Base-by-base conservation (phyloP, 2,888 invertebrate species). In the Spilarctia lutea region DNA sequence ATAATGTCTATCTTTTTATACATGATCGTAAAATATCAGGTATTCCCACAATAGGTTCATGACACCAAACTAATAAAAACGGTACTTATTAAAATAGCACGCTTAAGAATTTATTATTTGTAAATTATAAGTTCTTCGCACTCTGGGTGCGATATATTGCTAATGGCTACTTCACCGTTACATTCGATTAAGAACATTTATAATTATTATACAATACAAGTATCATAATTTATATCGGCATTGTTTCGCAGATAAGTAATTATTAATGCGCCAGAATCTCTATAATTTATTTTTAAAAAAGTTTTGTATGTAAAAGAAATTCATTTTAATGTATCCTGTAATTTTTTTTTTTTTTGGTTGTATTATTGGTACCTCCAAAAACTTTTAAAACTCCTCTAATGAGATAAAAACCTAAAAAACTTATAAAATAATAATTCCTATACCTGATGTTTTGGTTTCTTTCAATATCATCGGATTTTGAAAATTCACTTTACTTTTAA, bases 141-240 rank as follows among this genome's bases (percentile, higher is more conserved):
- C 83, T 84, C 72, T 75, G 27, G 68, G 73, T 35, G 70, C 70
- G 68, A 78, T 74, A 79, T 81, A 84, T 80, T 79, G 78, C 68
- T 78, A 80, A 79, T 72, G 68, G 68, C 33, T 56, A 11, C 4
- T 42, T 60, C 68, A 65, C 73, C 71, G 68, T 75, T 73, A 65
- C 16, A 20, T 70, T 20, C 30, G 30, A 33, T 68, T 48, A 48
- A 68, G 0, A 69, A 52, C 16, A 10, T n/a, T 69, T 16, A 18
- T 56, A 56, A n/a, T 11, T 30, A 30, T 30, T 63, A 6, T 30
- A 63, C 16, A 6, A 60, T 30, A 60, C 27, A 6, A 60, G 27
- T 60, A 52, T 52, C 4, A 60, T 16, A 11, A 6, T 27, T 30
- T 30, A 27, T 16, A 18, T 63, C 8, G 8, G 6, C 18, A 63